phyloP scores from a whole-genome alignment of 2,797 vertebrate species.

The Acanthis flammea region DNA sequence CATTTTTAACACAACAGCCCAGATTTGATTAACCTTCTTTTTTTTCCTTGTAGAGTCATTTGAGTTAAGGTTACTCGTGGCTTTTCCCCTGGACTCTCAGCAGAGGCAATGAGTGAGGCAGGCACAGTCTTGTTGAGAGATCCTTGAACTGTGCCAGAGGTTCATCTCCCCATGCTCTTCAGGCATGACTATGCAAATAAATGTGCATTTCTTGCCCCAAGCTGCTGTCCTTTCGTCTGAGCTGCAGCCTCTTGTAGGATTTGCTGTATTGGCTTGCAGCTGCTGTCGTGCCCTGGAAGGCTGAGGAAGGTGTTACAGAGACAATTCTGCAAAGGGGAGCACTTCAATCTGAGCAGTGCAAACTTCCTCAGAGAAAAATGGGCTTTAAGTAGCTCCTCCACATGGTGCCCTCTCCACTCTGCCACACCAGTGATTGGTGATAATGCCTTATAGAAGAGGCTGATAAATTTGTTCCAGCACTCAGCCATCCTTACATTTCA shows the following conservation, averaged over 20 bases:
- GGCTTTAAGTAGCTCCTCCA: neutral
- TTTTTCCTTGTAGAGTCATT: neutral
- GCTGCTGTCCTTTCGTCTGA: neutral
- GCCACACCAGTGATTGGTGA: neutral
- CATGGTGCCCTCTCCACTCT: neutral
- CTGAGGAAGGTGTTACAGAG: slow-evolving; percentile 6
- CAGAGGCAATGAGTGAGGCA: neutral
- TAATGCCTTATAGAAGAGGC: neutral
- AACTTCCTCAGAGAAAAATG: neutral
- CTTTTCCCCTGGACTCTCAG: neutral
- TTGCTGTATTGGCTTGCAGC: neutral
- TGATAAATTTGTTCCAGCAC: slow-evolving; percentile 7
- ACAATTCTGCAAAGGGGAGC: neutral
- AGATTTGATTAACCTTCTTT: neutral
- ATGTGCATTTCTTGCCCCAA: neutral
- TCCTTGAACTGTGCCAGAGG: neutral
- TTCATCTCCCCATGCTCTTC: neutral
- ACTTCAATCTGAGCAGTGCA: neutral
- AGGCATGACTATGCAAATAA: neutral
- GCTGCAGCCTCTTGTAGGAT: neutral
- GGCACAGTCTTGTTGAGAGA: neutral
- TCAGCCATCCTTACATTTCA: slow-evolving; percentile 15
- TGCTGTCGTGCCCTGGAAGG: neutral
- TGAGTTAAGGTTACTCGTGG: neutral
- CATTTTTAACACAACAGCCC: neutral